These are phyloP conservation scores for Bombus haemorrhoidalis DNA, from an alignment of 1,140 invertebrate species.

Conservation along the genomic window DNA sequence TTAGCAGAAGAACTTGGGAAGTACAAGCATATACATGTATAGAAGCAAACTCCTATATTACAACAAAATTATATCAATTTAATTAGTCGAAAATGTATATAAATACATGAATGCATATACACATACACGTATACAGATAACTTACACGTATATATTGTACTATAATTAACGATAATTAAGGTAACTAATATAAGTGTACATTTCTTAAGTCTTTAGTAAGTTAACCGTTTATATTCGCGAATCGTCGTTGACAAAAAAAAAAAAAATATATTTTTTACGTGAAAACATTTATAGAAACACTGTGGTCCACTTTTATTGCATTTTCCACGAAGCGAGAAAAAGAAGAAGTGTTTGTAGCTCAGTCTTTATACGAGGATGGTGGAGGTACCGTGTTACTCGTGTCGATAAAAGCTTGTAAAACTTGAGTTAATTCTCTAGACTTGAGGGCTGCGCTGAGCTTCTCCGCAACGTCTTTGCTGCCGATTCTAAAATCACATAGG, in stretches of 20 bases:
- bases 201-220: slow-evolving; percentile 69
- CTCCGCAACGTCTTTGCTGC: slow-evolving; percentile 69
- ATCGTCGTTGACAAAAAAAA: slow-evolving; percentile 70
- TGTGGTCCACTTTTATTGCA: slow-evolving; percentile 58
- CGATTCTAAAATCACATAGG: slow-evolving; percentile 67
- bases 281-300: slow-evolving; percentile 77
- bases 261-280: slow-evolving; percentile 82
- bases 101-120: background rate
- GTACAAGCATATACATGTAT: slow-evolving; percentile 15
- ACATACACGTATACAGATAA: background rate
- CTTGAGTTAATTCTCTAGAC: slow-evolving; percentile 68
- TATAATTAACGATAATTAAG: slow-evolving; percentile 51
- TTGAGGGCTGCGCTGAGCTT: slow-evolving; percentile 72
- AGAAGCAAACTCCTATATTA: background rate
- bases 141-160: slow-evolving; percentile 30
- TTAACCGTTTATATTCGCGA: slow-evolving; percentile 74
- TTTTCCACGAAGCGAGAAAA: background rate
- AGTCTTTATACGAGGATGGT: slow-evolving; percentile 36
- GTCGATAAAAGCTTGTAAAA: slow-evolving; percentile 72
- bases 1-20: background rate
- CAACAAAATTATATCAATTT: background rate
- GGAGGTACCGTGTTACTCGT: slow-evolving; percentile 51
- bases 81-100: background rate
- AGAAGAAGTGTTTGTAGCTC: background rate
- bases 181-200: slow-evolving; percentile 62